Base-by-base conservation (phyloP, 2,113 vertebrate genomes). In the Lanius ludovicianus region DNA sequence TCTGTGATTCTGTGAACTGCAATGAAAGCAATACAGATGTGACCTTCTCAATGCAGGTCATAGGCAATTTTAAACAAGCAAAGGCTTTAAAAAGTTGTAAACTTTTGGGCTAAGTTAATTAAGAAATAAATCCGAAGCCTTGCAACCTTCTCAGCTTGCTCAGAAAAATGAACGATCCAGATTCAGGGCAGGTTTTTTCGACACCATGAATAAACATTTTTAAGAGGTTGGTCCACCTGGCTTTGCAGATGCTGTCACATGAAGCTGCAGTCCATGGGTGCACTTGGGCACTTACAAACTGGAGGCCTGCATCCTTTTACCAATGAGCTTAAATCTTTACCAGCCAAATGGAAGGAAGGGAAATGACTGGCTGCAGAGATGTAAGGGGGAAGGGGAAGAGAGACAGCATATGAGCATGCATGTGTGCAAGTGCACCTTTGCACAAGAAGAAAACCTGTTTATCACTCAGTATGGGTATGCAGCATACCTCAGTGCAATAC, bases 391-490 rank as follows among this genome's bases (percentile, higher is more conserved):
- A 83, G 20, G 24, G 41, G 24, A 62, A 60, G 46, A 62, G 24
- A 25, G 13, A 18, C 5, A 60, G 11, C 37, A 47, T 20, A 46
- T 7, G 11, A 44, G 10, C 2, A 7, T 11, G 8, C 4, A 31
- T 6, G 10, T 11, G 16, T 17, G 10, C 1, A 1, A 50, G 16
- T 2, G 11, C 2, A 56, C 28, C 25, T n/a, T 8, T 35, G 39
- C 18, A 23, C 22, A 35, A 15, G 31, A 81, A 20, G 12, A 71
- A 71, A 77, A 70, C 10, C 5, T n/a, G 30, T 15, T 4, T 27
- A 33, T n/a, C 55, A 41, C 13, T 53, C 0, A 0, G 5, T 44
- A 59, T 21, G 33, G 24, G 33, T 60, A 12, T 13, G 44, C 49
- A 84, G 55, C 44, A 46, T 19, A 31, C 50, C 7, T 39, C 33